Percentiles rank a stretch among this genome's conserved stretches.
These are phyloP conservation scores for Cheirogaleus major DNA, from an alignment of 2,797 vertebrate genomes.

Conservation along the genomic window DNA sequence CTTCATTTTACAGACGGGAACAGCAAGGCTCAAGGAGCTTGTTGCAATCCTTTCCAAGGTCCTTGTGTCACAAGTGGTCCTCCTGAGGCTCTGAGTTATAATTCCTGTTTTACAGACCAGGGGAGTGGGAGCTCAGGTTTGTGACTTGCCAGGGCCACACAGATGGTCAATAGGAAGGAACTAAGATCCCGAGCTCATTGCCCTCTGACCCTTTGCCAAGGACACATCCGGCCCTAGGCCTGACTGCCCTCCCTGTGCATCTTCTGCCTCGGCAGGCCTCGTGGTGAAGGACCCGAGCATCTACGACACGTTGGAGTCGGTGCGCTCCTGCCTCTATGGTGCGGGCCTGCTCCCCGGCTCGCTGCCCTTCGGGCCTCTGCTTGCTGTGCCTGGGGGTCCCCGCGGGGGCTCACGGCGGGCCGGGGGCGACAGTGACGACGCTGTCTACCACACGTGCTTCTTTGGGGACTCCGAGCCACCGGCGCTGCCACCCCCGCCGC, in stretches of 20 bases:
- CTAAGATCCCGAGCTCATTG: background rate
- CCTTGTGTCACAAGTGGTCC: background rate
- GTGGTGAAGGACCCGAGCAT: constrained; percentile 94
- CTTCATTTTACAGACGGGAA: background rate
- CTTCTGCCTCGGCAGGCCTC: constrained; percentile 86
- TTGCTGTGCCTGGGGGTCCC: constrained; percentile 86
- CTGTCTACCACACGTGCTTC: constrained; percentile 94
- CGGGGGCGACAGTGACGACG: constrained; percentile 88
- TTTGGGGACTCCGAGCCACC: constrained; percentile 81
- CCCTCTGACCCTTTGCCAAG: background rate
- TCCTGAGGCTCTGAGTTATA: background rate
- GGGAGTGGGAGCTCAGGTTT: background rate
- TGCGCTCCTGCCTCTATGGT: constrained; percentile 91
- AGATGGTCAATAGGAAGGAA: background rate
- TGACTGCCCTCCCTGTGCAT: background rate
- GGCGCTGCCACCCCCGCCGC: constrained; percentile 39
- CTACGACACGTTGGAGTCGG: constrained; percentile 95
- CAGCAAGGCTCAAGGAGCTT: background rate
- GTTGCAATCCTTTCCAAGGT: background rate
- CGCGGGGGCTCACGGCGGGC: constrained; percentile 86
- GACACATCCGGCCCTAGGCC: background rate
- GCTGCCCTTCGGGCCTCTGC: constrained; percentile 86
- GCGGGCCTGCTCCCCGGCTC: constrained; percentile 83
- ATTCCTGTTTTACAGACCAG: background rate
- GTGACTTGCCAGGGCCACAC: background rate